A percentile compares a stretch with the other conserved stretches of the same genome.
phyloP scores from a whole-genome alignment of 1,140 invertebrate genomes.

The Fopius arisanus region DNA sequence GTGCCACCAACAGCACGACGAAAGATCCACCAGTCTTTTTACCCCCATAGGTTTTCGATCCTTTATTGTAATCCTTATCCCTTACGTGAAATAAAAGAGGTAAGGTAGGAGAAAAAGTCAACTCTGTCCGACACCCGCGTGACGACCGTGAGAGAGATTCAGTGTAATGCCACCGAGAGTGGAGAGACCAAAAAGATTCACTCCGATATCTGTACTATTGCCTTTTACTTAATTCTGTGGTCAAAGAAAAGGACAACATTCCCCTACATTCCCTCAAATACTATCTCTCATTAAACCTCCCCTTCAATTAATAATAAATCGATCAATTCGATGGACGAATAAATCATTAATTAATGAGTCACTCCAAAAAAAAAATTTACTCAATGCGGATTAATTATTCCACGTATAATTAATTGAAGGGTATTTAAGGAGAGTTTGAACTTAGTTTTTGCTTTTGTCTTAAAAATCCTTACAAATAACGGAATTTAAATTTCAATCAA shows the following conservation, averaged over 20 bases:
- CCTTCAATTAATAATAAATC: neutral
- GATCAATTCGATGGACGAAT: no score
- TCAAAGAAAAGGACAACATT: neutral
- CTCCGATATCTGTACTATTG: conserved; percentile 23
- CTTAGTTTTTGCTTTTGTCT: no score
- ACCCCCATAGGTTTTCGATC: conserved; percentile 1
- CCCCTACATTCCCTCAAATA: no score
- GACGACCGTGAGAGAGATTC: conserved; percentile 31
- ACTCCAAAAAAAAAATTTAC: no score
- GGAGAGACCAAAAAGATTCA: conserved; percentile 10
- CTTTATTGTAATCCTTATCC: conserved; percentile 28
- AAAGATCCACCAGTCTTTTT: neutral
- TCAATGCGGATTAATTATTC: no score
- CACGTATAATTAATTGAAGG: no score
- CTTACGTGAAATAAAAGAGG: neutral
- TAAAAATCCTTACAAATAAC: no score
- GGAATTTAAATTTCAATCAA: no score
- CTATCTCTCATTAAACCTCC: no score
- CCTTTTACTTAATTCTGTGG: neutral
- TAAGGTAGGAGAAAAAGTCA: neutral
- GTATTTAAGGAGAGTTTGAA: no score
- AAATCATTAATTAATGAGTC: no score
- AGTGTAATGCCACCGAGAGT: neutral
- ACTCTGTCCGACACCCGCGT: conserved; percentile 23
- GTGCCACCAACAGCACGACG: neutral